These are phyloP conservation scores for Alectura lathami DNA, from an alignment of 2,113 vertebrate species.

Conservation along the genomic window DNA sequence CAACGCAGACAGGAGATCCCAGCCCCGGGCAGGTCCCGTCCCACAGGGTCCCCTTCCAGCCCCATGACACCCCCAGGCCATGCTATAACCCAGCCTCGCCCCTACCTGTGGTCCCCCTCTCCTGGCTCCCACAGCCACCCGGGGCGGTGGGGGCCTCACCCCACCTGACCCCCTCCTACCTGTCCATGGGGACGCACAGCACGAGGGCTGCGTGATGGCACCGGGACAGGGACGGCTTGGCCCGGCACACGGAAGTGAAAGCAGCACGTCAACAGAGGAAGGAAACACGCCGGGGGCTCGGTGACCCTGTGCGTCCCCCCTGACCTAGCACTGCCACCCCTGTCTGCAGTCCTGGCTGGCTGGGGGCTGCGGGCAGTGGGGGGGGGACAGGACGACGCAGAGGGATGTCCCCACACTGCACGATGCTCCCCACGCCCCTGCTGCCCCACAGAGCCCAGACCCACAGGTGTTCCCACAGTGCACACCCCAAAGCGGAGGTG, in stretches of 20 bases:
- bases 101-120: neutral
- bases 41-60: neutral
- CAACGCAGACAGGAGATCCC: neutral
- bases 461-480: neutral
- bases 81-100: neutral
- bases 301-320: neutral
- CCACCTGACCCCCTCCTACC: neutral
- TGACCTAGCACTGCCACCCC: neutral
- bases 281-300: neutral
- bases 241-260: neutral
- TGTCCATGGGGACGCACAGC: neutral
- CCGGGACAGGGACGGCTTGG: neutral
- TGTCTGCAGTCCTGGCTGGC: neutral
- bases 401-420: neutral
- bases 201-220: neutral
- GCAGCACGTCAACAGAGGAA: neutral
- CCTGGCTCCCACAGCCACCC: neutral
- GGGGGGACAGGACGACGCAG: neutral
- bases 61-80: neutral
- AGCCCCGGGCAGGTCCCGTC: neutral
- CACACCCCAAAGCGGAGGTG: neutral
- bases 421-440: neutral
- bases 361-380: neutral
- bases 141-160: neutral
- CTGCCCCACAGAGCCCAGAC: neutral